phyloP scores from a whole-genome alignment of 2,113 vertebrate species.

The Microcebus murinus region DNA sequence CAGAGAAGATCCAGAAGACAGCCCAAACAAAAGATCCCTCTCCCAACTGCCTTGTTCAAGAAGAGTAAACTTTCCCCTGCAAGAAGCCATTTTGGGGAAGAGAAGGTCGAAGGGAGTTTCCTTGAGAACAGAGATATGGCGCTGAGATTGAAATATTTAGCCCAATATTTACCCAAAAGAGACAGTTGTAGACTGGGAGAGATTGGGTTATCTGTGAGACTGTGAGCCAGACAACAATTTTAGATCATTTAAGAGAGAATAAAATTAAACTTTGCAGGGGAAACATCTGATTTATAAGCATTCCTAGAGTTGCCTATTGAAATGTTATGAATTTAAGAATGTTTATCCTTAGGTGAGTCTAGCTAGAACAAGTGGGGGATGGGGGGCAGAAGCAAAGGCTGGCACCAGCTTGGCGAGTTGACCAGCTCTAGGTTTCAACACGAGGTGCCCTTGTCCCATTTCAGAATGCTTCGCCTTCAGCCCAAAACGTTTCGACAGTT shows the following conservation, averaged over 20 bases:
- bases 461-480: slow-evolving; percentile 77
- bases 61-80: not conserved
- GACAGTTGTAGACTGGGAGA: not conserved
- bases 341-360: not conserved
- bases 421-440: slow-evolving; percentile 59
- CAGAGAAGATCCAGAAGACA: not conserved
- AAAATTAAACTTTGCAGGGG: not conserved
- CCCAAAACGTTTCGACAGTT: slow-evolving; percentile 64
- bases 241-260: not conserved
- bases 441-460: slow-evolving; percentile 67
- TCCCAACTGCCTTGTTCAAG: not conserved
- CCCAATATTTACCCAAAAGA: not conserved
- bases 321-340: not conserved
- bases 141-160: not conserved
- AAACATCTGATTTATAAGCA: not conserved
- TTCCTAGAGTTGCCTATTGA: not conserved
- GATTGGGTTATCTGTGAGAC: not conserved
- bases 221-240: not conserved
- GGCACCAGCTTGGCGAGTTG: not conserved
- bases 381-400: slow-evolving; percentile 20
- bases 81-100: not conserved
- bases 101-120: not conserved
- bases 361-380: not conserved
- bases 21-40: not conserved
- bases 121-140: not conserved